phyloP scores from a whole-genome alignment of 2,888 invertebrate species.

The Cylindroiulus punctatus region DNA sequence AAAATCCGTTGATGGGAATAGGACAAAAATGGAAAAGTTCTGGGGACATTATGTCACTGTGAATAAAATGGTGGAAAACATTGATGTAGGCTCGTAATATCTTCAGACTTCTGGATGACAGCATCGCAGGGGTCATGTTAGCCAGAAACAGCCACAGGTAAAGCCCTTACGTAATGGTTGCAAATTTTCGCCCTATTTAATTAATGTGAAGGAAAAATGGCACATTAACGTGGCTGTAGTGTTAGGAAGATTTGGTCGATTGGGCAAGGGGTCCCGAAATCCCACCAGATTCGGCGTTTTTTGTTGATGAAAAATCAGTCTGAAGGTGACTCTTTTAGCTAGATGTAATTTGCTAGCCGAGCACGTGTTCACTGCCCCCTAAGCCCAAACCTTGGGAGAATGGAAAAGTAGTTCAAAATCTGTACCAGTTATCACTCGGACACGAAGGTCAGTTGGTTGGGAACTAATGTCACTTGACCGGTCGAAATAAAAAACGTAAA shows the following conservation, averaged over 20 bases:
- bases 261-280: neutral
- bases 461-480: neutral
- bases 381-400: neutral
- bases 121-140: no score
- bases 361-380: neutral
- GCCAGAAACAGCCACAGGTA: no score
- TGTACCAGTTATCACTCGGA: neutral
- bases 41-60: no score
- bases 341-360: neutral
- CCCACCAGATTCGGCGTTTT: neutral
- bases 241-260: neutral
- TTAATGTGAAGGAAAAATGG: neutral
- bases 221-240: neutral
- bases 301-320: neutral
- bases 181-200: neutral
- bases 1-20: no score
- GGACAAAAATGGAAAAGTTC: no score
- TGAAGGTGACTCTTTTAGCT: neutral
- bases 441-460: neutral
- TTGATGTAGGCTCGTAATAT: no score
- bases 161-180: neutral
- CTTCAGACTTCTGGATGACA: no score
- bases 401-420: neutral
- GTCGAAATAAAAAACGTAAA: neutral
- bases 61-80: no score